These are phyloP conservation scores for Torymus tubicola DNA, from an alignment of 2,888 invertebrate species.

Conservation along the genomic window DNA sequence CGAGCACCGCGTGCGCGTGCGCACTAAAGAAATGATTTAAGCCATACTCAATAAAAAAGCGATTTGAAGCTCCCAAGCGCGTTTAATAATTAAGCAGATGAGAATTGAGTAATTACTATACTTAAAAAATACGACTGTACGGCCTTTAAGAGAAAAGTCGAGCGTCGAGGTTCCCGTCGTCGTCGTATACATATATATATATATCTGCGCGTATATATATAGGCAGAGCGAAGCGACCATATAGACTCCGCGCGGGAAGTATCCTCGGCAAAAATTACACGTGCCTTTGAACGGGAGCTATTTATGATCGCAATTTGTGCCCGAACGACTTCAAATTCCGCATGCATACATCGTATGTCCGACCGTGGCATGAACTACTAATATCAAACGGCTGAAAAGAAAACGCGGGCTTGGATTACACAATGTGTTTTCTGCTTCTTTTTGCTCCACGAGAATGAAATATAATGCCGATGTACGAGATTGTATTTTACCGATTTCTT, in stretches of 20 bases:
- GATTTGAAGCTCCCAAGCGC: slow-evolving; percentile 23
- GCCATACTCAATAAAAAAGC: slow-evolving; percentile 38
- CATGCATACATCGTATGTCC: slow-evolving; percentile 32
- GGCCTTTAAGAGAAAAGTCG: slow-evolving; percentile 46
- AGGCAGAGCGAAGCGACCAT: background rate
- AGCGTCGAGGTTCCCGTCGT: slow-evolving; percentile 22
- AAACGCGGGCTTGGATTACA: slow-evolving; percentile 29
- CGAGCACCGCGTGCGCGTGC: background rate
- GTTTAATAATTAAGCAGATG: slow-evolving; percentile 47
- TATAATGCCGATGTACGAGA: slow-evolving; percentile 1
- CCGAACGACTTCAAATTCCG: slow-evolving; percentile 42
- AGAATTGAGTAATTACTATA: slow-evolving; percentile 54
- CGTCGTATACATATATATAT: too few relatives aligned
- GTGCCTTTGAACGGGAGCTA: slow-evolving; percentile 52
- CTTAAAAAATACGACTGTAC: slow-evolving; percentile 44
- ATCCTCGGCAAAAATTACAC: slow-evolving; percentile 44
- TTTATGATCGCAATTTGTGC: slow-evolving; percentile 53
- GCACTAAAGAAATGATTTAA: slow-evolving; percentile 46
- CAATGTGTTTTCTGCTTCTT: slow-evolving; percentile 23
- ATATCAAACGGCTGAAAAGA: slow-evolving; percentile 46
- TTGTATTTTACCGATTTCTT: background rate
- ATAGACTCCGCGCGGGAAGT: slow-evolving; percentile 17
- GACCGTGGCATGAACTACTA: slow-evolving; percentile 42
- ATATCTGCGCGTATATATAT: background rate
- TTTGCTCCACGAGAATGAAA: slow-evolving; percentile 20